Percentiles rank a stretch among this genome's conserved stretches.
These are phyloP conservation scores for Pachliopta kotzebuea DNA, from an alignment of 2,888 invertebrate genomes.

Conservation along the genomic window DNA sequence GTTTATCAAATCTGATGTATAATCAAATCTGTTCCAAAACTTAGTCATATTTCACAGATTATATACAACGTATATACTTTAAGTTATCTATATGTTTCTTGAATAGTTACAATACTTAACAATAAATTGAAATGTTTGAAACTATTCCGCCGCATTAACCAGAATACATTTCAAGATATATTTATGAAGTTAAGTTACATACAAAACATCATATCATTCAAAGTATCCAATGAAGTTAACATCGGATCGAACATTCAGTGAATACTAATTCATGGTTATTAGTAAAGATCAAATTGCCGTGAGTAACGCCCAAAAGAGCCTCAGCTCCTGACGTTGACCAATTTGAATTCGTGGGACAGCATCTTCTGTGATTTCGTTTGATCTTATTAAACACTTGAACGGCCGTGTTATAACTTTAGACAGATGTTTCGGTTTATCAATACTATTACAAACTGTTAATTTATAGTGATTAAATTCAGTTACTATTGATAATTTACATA, in stretches of 20 bases:
- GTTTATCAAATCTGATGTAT: not conserved
- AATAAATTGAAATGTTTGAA: not conserved
- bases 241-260: not conserved
- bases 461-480: not conserved
- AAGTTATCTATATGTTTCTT: not conserved
- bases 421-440: constrained; percentile 11
- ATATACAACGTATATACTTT: too few relatives aligned
- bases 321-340: constrained; percentile 31
- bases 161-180: not conserved
- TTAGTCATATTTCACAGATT: too few relatives aligned
- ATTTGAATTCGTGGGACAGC: constrained; percentile 26
- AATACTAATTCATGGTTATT: constrained; percentile 19
- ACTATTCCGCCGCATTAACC: not conserved
- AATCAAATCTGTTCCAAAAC: too few relatives aligned
- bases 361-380: constrained; percentile 26
- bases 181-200: not conserved
- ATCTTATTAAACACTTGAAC: constrained; percentile 27
- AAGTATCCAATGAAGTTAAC: constrained; percentile 8
- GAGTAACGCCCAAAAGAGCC: constrained; percentile 28
- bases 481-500: not conserved
- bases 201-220: constrained; percentile 26
- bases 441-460: not conserved
- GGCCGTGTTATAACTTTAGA: constrained; percentile 8
- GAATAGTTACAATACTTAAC: not conserved
- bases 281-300: constrained; percentile 31